Conservation (phyloP, 2,113 vertebrate species). For the Paramisgurnus dabryanus region DNA sequence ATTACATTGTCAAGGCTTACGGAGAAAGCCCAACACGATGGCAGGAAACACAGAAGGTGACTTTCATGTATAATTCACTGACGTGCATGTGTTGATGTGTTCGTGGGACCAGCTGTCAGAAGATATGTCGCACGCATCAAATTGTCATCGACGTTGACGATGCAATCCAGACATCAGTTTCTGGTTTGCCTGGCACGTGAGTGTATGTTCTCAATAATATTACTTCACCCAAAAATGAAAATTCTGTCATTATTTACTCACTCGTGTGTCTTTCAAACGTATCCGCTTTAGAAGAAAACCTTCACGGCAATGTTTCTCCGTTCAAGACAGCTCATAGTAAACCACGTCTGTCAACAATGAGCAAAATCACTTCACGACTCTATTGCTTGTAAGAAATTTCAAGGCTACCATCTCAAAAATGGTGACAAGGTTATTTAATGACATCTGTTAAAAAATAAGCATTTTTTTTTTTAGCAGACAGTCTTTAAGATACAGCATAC, state of each 20-base stretch:
- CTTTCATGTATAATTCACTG: conserved; percentile 16
- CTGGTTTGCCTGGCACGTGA: neutral
- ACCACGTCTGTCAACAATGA: no score
- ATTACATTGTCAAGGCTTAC: conserved; percentile 6
- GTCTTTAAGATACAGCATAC: neutral
- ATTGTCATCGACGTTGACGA: neutral
- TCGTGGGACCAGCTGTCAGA: conserved; percentile 11
- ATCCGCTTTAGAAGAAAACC: neutral
- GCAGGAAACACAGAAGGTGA: conserved; percentile 1
- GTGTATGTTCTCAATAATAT: neutral
- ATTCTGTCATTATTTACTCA: neutral
- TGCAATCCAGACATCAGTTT: neutral
- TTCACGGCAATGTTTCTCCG: no score
- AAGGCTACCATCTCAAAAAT: neutral
- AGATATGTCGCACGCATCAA: neutral
- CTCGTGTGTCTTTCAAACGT: neutral
- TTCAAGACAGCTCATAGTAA: no score
- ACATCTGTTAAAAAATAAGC: neutral
- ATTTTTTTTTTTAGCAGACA: neutral
- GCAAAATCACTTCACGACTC: no score
- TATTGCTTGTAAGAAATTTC: neutral
- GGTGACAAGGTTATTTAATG: conserved; percentile 4
- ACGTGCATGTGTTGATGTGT: conserved; percentile 7
- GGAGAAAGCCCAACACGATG: neutral
- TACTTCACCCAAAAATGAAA: neutral